These are phyloP conservation scores for Condylostylus longicornis DNA, from an alignment of 1,140 invertebrate genomes.

Conservation along the genomic window DNA sequence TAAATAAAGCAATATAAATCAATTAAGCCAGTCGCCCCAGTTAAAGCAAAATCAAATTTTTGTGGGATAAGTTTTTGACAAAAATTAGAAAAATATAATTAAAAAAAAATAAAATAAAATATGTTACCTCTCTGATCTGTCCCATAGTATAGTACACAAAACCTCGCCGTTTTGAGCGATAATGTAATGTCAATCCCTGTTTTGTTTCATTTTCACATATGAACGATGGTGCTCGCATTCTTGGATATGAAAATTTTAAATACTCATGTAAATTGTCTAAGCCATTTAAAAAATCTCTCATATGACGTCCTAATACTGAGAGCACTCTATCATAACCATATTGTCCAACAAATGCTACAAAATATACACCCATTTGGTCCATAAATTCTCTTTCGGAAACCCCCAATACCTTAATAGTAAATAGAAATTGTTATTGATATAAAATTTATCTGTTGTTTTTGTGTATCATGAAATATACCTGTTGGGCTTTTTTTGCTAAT, in stretches of 20 bases:
- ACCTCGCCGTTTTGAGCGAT: slow-evolving; percentile 78
- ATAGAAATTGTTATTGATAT: neutral
- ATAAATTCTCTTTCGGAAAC: slow-evolving; percentile 74
- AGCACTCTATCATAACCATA: slow-evolving; percentile 87
- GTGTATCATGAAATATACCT: too few species aligned
- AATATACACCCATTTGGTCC: slow-evolving; percentile 79
- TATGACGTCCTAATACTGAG: slow-evolving; percentile 77
- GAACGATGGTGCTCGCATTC: slow-evolving; percentile 82
- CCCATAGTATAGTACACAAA: slow-evolving; percentile 96
- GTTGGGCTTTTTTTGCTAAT: slow-evolving; percentile 67
- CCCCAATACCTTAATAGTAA: slow-evolving; percentile 53
- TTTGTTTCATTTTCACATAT: slow-evolving; percentile 90
- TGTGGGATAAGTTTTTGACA: neutral
- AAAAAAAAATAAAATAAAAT: neutral
- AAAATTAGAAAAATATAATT: neutral
- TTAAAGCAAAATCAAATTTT: too few species aligned
- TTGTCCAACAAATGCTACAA: slow-evolving; percentile 81
- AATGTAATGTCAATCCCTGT: slow-evolving; percentile 82
- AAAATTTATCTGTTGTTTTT: neutral
- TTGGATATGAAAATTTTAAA: slow-evolving; percentile 88
- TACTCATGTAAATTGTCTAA: slow-evolving; percentile 96
- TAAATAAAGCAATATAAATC: too few species aligned
- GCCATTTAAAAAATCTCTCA: slow-evolving; percentile 91
- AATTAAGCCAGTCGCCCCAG: too few species aligned
- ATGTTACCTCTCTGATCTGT: slow-evolving; percentile 66